These are phyloP conservation scores for Rhombomys opimus DNA, from an alignment of 2,113 vertebrate species.

Conservation along the genomic window DNA sequence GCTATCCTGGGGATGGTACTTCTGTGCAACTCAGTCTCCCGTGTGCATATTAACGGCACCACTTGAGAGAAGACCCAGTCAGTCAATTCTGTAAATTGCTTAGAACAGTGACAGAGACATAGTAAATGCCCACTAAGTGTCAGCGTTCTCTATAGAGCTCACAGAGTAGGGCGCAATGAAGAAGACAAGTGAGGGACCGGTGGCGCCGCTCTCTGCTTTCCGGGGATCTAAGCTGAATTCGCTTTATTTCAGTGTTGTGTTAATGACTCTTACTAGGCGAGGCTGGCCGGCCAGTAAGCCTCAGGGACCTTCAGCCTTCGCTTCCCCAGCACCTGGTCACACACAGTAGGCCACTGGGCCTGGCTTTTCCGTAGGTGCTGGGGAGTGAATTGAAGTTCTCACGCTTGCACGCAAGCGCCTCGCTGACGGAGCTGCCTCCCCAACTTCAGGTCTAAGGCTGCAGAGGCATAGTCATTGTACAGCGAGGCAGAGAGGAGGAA, in stretches of 20 bases:
- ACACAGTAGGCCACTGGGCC: neutral
- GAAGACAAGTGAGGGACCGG: neutral
- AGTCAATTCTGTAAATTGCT: slow-evolving; percentile 44
- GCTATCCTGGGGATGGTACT: slow-evolving; percentile 6
- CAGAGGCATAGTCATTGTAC: slow-evolving; percentile 33
- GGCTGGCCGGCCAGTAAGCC: no score
- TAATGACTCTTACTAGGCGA: neutral
- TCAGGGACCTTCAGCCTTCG: neutral
- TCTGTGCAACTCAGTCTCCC: slow-evolving; percentile 38
- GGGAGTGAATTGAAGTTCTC: neutral
- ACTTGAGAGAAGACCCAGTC: slow-evolving; percentile 57
- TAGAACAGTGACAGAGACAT: slow-evolving; percentile 25
- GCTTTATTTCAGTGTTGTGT: neutral
- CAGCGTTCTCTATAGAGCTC: slow-evolving; percentile 41
- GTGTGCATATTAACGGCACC: neutral
- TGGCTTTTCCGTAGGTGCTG: neutral
- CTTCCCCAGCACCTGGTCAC: neutral
- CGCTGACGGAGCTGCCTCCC: no score
- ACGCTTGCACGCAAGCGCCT: neutral
- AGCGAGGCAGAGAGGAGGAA: slow-evolving; percentile 27
- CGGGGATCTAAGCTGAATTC: slow-evolving; percentile 25
- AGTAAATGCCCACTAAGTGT: slow-evolving; percentile 34
- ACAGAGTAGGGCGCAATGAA: neutral
- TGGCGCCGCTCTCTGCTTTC: slow-evolving; percentile 14
- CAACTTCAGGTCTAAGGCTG: neutral